Percentiles rank a stretch among this genome's conserved stretches.
Evolutionary conservation across 2,888 invertebrate genomes (phyloP).

Genomic region (Hypomecis atomaria): DNA sequence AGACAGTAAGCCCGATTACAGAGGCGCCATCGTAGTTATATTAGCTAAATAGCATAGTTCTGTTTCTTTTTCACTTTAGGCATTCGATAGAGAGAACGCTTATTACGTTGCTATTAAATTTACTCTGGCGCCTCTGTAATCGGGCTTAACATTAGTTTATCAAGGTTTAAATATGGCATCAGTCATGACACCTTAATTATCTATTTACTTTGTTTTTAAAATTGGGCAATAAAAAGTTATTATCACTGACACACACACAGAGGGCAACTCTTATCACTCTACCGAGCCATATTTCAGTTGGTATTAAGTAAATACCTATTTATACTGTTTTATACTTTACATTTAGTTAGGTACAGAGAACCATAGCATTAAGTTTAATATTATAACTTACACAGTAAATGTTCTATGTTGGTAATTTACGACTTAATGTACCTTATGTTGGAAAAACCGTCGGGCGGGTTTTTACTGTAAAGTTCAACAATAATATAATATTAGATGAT

Average conservation of each 20-base stretch:
- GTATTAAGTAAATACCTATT: not conserved
- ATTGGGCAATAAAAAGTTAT: not conserved
- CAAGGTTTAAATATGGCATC: too few species aligned
- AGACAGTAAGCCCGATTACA: too few species aligned
- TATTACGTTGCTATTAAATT: too few species aligned
- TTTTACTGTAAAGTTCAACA: conserved; percentile 8
- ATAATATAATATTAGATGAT: conserved; percentile 42
- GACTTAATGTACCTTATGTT: conserved; percentile 28
- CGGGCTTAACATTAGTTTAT: too few species aligned
- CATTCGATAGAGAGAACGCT: too few species aligned
- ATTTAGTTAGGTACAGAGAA: not conserved
- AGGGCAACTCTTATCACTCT: conserved; percentile 1
- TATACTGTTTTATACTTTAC: too few species aligned
- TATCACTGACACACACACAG: not conserved
- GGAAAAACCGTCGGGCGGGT: conserved; percentile 51
- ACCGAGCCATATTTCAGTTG: not conserved
- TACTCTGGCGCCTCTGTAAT: too few species aligned
- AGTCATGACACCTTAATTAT: too few species aligned
- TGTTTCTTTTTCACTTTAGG: too few species aligned
- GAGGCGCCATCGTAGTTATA: too few species aligned
- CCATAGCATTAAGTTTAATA: not conserved
- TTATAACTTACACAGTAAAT: not conserved
- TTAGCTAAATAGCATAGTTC: too few species aligned
- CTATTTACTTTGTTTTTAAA: not conserved
- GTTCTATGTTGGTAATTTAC: conserved; percentile 8